Evolutionary conservation across 53 echinoderm and acorn worm species (phyloP).

Genomic region (Echinometra lucunter): DNA sequence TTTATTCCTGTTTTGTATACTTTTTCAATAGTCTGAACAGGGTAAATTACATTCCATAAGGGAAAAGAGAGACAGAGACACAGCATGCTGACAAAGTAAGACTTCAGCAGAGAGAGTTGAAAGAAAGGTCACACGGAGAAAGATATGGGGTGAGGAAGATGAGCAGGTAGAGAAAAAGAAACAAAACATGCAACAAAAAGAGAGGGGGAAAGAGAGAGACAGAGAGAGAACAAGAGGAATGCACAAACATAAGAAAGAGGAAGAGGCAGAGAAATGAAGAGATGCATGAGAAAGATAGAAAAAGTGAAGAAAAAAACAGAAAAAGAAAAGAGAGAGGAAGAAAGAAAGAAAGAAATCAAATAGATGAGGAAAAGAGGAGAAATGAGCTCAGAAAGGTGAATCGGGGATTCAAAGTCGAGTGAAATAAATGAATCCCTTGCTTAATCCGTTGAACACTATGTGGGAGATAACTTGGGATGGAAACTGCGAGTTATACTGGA

Average conservation of each 20-base stretch:
- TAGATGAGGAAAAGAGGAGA: not conserved
- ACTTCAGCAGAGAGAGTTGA: conserved; percentile 36
- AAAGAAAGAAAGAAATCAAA: not conserved
- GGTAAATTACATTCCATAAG: conserved; percentile 45
- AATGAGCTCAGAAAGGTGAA: not conserved
- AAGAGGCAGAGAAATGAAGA: not conserved
- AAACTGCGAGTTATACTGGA: too few relatives aligned
- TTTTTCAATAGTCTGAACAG: too few relatives aligned
- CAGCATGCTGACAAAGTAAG: conserved; percentile 49
- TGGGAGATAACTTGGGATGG: too few relatives aligned
- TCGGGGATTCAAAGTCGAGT: too few relatives aligned
- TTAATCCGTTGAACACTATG: too few relatives aligned
- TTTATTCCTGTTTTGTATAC: too few relatives aligned
- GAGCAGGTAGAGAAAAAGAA: not conserved
- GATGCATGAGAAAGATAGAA: not conserved
- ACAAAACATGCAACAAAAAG: not conserved
- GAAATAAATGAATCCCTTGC: too few relatives aligned
- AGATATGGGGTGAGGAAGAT: not conserved
- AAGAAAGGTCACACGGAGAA: not conserved
- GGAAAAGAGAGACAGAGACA: conserved; percentile 21
- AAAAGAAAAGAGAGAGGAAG: not conserved
- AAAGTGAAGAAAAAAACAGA: not conserved
- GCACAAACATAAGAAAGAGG: not conserved
- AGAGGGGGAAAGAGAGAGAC: not conserved
- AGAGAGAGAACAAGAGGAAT: not conserved